Conservation (phyloP, 92 coral and sea anemone genomes). For the Hydrozoanthus gracilis region DNA sequence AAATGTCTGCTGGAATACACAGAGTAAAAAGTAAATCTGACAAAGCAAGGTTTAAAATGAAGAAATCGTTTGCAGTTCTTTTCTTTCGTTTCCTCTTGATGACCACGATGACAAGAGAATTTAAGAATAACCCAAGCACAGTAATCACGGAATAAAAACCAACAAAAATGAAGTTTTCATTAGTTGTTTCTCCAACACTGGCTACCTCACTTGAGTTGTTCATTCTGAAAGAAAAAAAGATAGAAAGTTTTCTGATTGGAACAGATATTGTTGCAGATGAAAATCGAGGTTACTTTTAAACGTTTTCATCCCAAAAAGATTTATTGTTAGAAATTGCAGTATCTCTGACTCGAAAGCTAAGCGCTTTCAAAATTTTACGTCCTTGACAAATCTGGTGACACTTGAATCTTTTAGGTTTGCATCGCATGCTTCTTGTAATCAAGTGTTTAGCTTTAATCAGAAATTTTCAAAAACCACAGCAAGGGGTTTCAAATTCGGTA, state of each 20-base stretch:
- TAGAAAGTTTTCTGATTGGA: not conserved
- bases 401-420: not conserved
- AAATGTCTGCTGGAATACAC: conserved; percentile 41
- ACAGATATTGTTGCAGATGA: too few relatives aligned
- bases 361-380: not conserved
- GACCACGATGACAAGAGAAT: conserved; percentile 26
- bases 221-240: not conserved
- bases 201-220: conserved; percentile 8
- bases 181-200: not conserved
- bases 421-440: not conserved
- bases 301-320: too few relatives aligned
- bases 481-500: not conserved
- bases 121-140: conserved; percentile 24
- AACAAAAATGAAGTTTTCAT: conserved; percentile 29
- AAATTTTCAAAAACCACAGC: not conserved
- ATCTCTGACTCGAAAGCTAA: not conserved
- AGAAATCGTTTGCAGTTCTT: conserved; percentile 39
- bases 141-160: conserved; percentile 34
- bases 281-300: too few relatives aligned
- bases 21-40: conserved; percentile 27
- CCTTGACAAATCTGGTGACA: not conserved
- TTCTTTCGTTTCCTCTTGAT: conserved; percentile 29
- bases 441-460: not conserved
- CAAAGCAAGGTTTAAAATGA: conserved; percentile 32
- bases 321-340: not conserved